Percentiles rank a stretch among this genome's conserved stretches.
Evolutionary conservation across 2,888 invertebrate genomes (phyloP).

Genomic region (Drosophila macrospina): DNA sequence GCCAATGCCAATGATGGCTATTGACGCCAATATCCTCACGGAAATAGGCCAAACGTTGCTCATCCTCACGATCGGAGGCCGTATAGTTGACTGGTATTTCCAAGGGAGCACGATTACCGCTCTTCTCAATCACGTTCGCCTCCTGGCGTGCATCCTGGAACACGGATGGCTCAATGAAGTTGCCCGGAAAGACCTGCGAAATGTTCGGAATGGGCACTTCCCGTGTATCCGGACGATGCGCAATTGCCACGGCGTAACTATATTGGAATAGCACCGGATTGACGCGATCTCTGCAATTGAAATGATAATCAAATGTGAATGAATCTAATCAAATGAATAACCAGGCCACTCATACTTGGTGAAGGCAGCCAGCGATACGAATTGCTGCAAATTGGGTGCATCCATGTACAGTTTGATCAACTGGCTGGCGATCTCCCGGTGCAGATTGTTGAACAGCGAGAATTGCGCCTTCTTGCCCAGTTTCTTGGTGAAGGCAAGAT

Average conservation of each 20-base stretch:
- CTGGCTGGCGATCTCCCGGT: conserved; percentile 89
- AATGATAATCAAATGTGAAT: background rate
- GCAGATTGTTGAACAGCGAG: conserved; percentile 90
- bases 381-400: conserved; percentile 87
- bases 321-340: background rate
- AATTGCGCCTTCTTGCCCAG: conserved; percentile 85
- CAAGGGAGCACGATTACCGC: conserved; percentile 86
- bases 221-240: conserved; percentile 86
- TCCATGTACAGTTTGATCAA: conserved; percentile 90
- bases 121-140: conserved; percentile 87
- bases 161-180: conserved; percentile 91
- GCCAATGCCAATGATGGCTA: conserved; percentile 97
- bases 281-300: conserved; percentile 87
- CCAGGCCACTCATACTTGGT: conserved; percentile 75
- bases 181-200: conserved; percentile 92
- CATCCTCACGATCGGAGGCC: conserved; percentile 90
- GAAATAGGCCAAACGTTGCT: conserved; percentile 93
- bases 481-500: conserved; percentile 76
- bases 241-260: conserved; percentile 90
- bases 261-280: conserved; percentile 94
- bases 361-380: conserved; percentile 89
- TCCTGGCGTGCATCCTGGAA: conserved; percentile 90
- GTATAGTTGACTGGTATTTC: conserved; percentile 91
- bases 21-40: conserved; percentile 94
- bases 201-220: conserved; percentile 90